Evolutionary conservation across 1,140 invertebrate species (phyloP).

Genomic region (Pseudachorutes palmiensis): DNA sequence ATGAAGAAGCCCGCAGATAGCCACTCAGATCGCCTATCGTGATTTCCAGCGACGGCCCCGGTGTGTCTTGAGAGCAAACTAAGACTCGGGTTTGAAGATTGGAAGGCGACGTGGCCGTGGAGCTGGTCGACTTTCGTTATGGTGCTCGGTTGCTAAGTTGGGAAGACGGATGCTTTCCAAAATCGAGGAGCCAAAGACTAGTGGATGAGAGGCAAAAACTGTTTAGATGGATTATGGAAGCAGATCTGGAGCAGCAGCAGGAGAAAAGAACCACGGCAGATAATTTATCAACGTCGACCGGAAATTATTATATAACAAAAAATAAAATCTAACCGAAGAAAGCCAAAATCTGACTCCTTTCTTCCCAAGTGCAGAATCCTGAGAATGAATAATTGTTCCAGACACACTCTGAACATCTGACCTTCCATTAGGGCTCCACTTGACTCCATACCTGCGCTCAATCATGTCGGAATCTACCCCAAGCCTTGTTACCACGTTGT

Average conservation of each 20-base stretch:
- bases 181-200: neutral
- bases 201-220: neutral
- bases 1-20: too few relatives aligned
- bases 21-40: too few relatives aligned
- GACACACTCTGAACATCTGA: neutral
- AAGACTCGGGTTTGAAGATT: too few relatives aligned
- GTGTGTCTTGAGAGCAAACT: too few relatives aligned
- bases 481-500: too few relatives aligned
- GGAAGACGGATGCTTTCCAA: neutral
- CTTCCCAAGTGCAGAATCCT: neutral
- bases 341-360: neutral
- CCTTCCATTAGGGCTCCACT: neutral
- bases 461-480: too few relatives aligned
- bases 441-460: neutral
- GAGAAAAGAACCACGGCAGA: neutral
- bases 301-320: neutral
- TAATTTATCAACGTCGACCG: neutral
- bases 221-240: neutral
- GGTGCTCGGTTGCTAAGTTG: neutral
- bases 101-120: too few relatives aligned
- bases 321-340: neutral
- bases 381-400: neutral
- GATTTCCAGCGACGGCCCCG: too few relatives aligned
- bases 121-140: too few relatives aligned
- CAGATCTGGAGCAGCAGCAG: neutral